These are phyloP conservation scores for Lycaena phlaeas DNA, from an alignment of 2,888 invertebrate genomes.

Conservation along the genomic window DNA sequence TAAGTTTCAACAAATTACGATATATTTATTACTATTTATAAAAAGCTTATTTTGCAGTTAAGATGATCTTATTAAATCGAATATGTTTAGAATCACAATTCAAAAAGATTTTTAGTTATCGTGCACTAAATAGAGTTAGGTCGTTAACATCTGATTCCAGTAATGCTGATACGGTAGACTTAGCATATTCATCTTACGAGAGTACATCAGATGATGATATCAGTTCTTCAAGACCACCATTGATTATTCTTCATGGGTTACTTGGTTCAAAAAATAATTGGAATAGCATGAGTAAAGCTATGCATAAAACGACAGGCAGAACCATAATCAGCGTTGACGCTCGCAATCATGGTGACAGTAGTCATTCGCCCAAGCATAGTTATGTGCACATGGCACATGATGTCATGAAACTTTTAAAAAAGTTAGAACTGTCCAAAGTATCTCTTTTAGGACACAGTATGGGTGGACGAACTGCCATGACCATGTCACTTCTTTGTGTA, in stretches of 20 bases:
- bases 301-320: constrained; percentile 77
- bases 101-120: constrained; percentile 20
- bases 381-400: constrained; percentile 82
- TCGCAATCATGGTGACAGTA: constrained; percentile 96
- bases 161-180: constrained; percentile 69
- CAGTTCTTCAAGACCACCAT: constrained; percentile 63
- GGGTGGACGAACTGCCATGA: constrained; percentile 95
- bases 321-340: constrained; percentile 90
- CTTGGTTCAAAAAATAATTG: constrained; percentile 96
- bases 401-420: constrained; percentile 74
- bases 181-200: constrained; percentile 80
- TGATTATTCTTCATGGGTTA: constrained; percentile 91
- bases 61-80: constrained; percentile 13
- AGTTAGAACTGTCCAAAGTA: constrained; percentile 75
- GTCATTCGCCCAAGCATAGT: constrained; percentile 81
- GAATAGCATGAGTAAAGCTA: constrained; percentile 86
- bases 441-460: constrained; percentile 92
- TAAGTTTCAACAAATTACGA: neutral
- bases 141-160: constrained; percentile 32
- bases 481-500: constrained; percentile 79
- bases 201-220: constrained; percentile 44
- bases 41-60: too few relatives aligned
- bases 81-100: constrained; percentile 6
- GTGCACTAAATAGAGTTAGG: constrained; percentile 26
- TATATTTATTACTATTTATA: neutral